Base-by-base conservation (phyloP, 64 coral and sea anemone genomes). In the Actinia tenebrosa region DNA sequence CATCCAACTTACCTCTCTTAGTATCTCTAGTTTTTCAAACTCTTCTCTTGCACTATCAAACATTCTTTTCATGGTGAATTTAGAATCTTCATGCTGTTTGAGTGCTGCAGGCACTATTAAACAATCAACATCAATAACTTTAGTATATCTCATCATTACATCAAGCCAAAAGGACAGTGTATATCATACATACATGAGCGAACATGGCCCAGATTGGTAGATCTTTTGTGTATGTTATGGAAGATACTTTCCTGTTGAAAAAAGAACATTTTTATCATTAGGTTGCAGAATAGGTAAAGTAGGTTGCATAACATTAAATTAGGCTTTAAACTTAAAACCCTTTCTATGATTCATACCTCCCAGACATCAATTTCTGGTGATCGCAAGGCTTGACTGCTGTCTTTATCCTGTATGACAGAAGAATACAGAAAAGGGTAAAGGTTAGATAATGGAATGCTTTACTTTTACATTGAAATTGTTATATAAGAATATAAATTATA, bases 61-160 rank as follows among this genome's bases (percentile, higher is more conserved):
- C 95, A 98, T 98, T 77, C 95, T 89, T 56, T 98, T 98, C 61
- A 98, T 93, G 18, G 95, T 98, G 7, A 98, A 98, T 68, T 93
- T 98, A 47, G 80, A 25, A 77, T 94, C 83, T 22, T 87, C 87
- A 83, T 86, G 56, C 37, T 98, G 84, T 53, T 86, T 93, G 77
- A 98, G 87, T 13, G 92, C 58, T 86, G 85, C 84, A 53, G 95
- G 95, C 55, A 98, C 95, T 98, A 54, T 52, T 86, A 86, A 59
- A 23, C 7, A 50, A 50, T 50, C 2, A 50, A 50, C 3, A 50
- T 50, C 4, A 84, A 16, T 46, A 58, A 2, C 15, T 10, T 3
- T 79, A 7, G 42, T 17, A 71, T 37, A 37, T 37, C 0, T 71
- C 0, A 25, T 5, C 27, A 2, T 25, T 0, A 10, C n/a, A 25